Evolutionary conservation across 37 sponge, comb jelly and placozoan genomes (phyloP), one percentile per base, ranked within the genome.

Genomic region (Oscarella lobularis): DNA sequence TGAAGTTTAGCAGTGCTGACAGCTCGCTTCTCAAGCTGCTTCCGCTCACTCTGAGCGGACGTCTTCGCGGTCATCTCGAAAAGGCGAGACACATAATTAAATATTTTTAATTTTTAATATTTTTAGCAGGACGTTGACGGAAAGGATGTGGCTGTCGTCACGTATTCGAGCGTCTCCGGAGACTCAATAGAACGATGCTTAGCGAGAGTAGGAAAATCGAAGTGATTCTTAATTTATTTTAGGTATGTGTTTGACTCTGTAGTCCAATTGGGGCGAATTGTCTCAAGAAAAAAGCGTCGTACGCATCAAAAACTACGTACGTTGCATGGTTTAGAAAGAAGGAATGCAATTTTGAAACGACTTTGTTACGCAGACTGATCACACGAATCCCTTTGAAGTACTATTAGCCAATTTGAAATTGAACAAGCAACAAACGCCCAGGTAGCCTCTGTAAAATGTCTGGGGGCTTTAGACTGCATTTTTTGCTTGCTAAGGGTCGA

Each of bases 381-480:
- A 48, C 60, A 48, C 60, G 14, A 48, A 48, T 48, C 60, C 60
- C 9, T 48, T 48, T 48, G 60, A 9, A 48, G 20, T 9, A 27
- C 60, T 48, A 27, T 20, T 48, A 27, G 60, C 9, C 9, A 48
- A 48, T 20, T 20, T 48, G 9, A 27, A 48, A 9, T 20, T 48
- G 20, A 48, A 48, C 60, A 48, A 48, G 60, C 60, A 48, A 48
- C 60, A 20, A 27, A 48, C 60, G 60, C 60, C 60, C 60, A 48
- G 60, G 60, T 48, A 48, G n/a, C n/a, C n/a, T n/a, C n/a, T n/a
- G n/a, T n/a, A n/a, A n/a, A n/a, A n/a, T n/a, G n/a, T n/a, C n/a
- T n/a, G n/a, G n/a, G n/a, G n/a, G n/a, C n/a, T n/a, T n/a, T n/a
- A n/a, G n/a, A n/a, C n/a, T n/a, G n/a, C n/a, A n/a, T n/a, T n/a